Evolutionary conservation across 2,888 invertebrate species (phyloP), one percentile per base, ranked within the genome.

Genomic region (Mesorhabditis belari): DNA sequence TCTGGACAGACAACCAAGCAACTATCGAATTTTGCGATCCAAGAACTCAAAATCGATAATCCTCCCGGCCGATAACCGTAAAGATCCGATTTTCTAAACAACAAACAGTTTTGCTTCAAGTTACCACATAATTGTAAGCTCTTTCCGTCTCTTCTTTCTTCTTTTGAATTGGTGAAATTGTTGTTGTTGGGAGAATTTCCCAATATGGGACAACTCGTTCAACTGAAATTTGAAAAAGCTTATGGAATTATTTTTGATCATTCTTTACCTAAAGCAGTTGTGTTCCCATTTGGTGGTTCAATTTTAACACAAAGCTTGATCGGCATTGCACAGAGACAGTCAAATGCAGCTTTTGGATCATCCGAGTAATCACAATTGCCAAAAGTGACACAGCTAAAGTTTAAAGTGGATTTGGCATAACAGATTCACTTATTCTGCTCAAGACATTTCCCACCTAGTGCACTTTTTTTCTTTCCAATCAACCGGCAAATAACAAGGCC

Each of bases 301-400:
- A 77, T 71, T 12, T 77, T 62, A 9, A 78, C 78, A 52, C 78
- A 78, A 74, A 77, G 75, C 55, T 63, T 56, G 35, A 73, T 67
- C 3, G 67, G 69, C 21, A 60, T 61, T 1, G 74, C 77, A 62
- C 79, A 79, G 3, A 78, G 61, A 59, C 79, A 79, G 25, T 68
- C 60, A 55, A 61, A 27, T 21, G 61, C 60, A 17, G 60, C 63
- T 49, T 61, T 59, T 4, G 58, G 60, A 9, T 66, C 62, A 6
- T 68, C 66, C 2, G 74, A 64, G 60, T 64, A 78, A 6, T 60
- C 66, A 61, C 78, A 78, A 60, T 77, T 71, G 9, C 78, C 78
- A 44, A 77, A 63, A 5, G 76, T 71, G 24, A 70, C 66, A 60
- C 77, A 79, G 52, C 66, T 69, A 24, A 58, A 60, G 44, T n/a